These are phyloP conservation scores for Todus mexicanus DNA, from an alignment of 2,797 vertebrate genomes.

Conservation along the genomic window DNA sequence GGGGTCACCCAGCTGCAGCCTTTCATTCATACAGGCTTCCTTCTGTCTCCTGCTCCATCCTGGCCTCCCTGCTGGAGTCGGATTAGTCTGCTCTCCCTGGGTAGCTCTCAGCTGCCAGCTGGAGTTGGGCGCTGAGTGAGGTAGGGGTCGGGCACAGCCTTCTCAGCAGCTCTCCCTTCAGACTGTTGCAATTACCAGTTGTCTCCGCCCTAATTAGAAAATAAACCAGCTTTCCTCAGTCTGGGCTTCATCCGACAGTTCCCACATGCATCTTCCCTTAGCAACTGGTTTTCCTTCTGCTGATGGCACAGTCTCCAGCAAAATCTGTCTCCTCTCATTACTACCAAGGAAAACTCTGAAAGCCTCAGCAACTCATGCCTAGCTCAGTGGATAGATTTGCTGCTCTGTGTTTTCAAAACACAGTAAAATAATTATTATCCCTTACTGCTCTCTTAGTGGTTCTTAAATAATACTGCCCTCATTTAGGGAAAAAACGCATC, in stretches of 20 bases:
- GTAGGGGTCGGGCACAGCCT: background rate
- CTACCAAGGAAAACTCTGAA: background rate
- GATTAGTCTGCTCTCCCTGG: background rate
- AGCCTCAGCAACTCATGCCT: background rate
- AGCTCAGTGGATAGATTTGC: background rate
- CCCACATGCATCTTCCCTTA: background rate
- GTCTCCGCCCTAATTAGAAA: background rate
- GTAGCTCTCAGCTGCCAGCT: background rate
- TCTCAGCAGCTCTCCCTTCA: background rate
- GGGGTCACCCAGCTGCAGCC: background rate
- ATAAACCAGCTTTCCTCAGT: background rate
- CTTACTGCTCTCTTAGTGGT: background rate
- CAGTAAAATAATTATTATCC: slow-evolving; percentile 16
- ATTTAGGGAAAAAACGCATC: background rate
- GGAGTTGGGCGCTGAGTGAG: background rate
- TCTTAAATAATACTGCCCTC: background rate
- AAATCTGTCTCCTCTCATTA: slow-evolving; percentile 1
- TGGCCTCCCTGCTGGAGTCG: background rate
- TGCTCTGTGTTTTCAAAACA: slow-evolving; percentile 26
- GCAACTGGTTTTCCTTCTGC: slow-evolving; percentile 11
- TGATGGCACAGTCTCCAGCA: background rate
- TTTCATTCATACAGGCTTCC: background rate
- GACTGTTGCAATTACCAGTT: background rate
- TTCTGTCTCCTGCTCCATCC: background rate
- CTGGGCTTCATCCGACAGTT: background rate